A percentile compares a stretch with the other conserved stretches of the same genome.
phyloP scores from a whole-genome alignment of 1,140 invertebrate genomes.

The Melanaphis sacchari region DNA sequence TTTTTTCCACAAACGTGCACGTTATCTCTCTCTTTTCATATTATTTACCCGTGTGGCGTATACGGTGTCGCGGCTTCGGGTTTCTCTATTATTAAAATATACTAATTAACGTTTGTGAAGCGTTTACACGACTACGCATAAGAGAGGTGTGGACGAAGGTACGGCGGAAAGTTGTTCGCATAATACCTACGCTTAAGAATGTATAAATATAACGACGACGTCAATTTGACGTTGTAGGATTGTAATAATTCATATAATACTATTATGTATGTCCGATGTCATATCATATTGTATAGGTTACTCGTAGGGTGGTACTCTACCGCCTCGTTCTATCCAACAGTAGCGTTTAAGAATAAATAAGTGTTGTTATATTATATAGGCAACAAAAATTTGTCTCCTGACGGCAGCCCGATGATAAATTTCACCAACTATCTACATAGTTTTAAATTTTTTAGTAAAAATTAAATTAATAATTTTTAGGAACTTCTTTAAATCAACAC shows the following conservation, averaged over 20 bases:
- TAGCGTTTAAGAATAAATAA: no score
- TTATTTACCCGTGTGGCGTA: not conserved
- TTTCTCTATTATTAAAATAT: not conserved
- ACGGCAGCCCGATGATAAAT: no score
- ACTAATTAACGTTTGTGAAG: constrained; percentile 41
- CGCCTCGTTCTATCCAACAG: not conserved
- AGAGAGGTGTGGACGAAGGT: not conserved
- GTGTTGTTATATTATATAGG: not conserved
- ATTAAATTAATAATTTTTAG: no score
- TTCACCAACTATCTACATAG: not conserved
- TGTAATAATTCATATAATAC: not conserved
- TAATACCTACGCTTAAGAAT: not conserved
- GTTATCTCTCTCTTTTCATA: not conserved
- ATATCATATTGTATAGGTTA: not conserved
- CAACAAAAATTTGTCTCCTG: no score
- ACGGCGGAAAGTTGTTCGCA: not conserved
- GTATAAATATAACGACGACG: not conserved
- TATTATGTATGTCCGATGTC: no score
- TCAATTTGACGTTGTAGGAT: not conserved
- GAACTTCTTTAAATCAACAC: not conserved
- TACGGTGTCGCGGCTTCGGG: not conserved
- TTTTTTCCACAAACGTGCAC: not conserved
- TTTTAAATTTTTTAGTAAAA: not conserved
- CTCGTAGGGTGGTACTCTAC: not conserved
- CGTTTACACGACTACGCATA: constrained; percentile 44